Percentiles rank a stretch among this genome's conserved stretches.
phyloP scores from a whole-genome alignment of 2,888 invertebrate species.

The Lithodes maja region DNA sequence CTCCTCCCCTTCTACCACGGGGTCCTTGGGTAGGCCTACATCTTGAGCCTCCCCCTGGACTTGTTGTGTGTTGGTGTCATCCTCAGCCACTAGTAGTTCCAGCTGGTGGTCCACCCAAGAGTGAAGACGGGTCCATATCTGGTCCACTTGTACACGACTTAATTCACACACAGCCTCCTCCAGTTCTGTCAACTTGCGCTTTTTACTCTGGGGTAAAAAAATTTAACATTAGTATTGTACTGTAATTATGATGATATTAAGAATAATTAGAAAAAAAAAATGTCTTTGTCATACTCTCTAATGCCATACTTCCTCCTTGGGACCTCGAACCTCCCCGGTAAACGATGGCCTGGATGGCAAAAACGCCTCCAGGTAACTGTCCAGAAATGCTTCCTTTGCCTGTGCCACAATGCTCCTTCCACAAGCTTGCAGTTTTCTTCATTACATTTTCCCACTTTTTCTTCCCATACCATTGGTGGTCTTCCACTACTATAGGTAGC shows the following conservation, averaged over 20 bases:
- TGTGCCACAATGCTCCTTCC: not conserved
- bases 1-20: too few relatives aligned
- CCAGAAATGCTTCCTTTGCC: not conserved
- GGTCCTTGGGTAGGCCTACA: too few relatives aligned
- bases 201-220: not conserved
- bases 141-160: not conserved
- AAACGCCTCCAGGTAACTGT: not conserved
- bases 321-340: too few relatives aligned
- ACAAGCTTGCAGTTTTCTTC: too few relatives aligned
- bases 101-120: not conserved
- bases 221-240: not conserved
- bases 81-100: not conserved
- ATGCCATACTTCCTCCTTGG: too few relatives aligned
- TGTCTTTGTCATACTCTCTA: too few relatives aligned
- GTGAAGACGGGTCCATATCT: not conserved
- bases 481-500: too few relatives aligned
- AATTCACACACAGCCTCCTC: conserved; percentile 1
- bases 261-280: too few relatives aligned
- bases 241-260: not conserved
- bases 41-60: too few relatives aligned
- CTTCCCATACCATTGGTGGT: too few relatives aligned
- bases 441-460: too few relatives aligned
- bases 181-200: not conserved
- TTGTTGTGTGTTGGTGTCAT: not conserved
- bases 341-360: not conserved